Evolutionary conservation across 2,797 vertebrate species (phyloP).

Genomic region (Rallus crepitans): DNA sequence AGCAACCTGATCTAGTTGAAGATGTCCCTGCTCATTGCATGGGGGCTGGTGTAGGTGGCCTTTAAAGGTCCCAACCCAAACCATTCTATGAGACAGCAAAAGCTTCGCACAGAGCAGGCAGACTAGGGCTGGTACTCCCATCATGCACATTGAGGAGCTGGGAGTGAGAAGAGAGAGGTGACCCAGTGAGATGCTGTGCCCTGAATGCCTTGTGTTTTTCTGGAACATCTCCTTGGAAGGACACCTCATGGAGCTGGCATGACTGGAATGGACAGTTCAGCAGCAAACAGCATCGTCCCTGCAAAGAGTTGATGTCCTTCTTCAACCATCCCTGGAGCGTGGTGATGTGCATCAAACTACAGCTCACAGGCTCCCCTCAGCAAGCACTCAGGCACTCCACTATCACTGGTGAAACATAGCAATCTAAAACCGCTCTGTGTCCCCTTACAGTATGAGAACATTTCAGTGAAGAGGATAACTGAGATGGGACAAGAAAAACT

Average conservation of each 20-base stretch:
- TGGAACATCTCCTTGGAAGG: not conserved
- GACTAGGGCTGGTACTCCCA: not conserved
- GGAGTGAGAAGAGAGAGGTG: not conserved
- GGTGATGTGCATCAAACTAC: accelerated
- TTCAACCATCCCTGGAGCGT: not conserved
- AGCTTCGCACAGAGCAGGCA: not conserved
- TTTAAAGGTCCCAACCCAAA: too few relatives aligned
- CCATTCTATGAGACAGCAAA: not conserved
- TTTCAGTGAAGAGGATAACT: accelerated
- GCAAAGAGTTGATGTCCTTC: not conserved
- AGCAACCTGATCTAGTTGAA: not conserved
- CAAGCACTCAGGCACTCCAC: not conserved
- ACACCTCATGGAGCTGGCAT: accelerated
- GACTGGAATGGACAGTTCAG: not conserved
- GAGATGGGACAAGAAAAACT: not conserved
- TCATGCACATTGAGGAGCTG: not conserved
- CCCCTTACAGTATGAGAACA: not conserved
- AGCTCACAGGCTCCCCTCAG: not conserved
- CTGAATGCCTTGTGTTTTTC: not conserved
- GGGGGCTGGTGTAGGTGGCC: too few relatives aligned
- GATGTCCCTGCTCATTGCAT: too few relatives aligned
- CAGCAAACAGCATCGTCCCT: not conserved
- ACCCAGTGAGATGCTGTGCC: not conserved
- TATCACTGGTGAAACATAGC: not conserved
- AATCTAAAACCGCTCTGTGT: not conserved